Base-by-base conservation (phyloP, 2,113 vertebrate species). In the Oryzias melastigma region DNA sequence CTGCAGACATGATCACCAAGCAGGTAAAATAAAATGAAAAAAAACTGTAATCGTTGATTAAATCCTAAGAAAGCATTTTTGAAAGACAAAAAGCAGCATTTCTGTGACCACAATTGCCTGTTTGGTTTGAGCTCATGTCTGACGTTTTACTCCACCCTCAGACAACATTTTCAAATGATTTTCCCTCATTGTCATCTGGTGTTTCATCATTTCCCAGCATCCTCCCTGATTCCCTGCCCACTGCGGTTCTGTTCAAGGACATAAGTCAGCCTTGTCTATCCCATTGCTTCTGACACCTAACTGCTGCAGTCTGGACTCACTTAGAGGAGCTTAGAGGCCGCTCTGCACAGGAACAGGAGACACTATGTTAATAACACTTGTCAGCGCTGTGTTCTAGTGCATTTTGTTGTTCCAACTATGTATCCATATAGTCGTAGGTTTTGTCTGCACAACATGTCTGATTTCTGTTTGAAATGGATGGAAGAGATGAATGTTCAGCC, bases 171-270 rank as follows among this genome's bases (percentile, higher is more conserved):
- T 83, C 63, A 75, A 73, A 75, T 77, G 16, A 65, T 82, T 84
- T 85, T 58, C 69, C 68, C 81, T 73, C 68, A 72, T 51, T 73
- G 78, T 83, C 72, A 80, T 82, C 76, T 81, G 71, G 74, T 68
- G 68, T 79, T 91, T 90, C 54, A 71, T 88, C 40, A 80, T 85
- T 85, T 86, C 91, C 91, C 87, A 68, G 92, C 92, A 90, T 87
- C 89, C 71, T 85, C 89, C 90, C 89, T 62, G 8, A 85, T 82
- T 90, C 72, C 71, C 74, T 67, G 55, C 84, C 71, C 79, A 83
- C 74, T 62, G 78, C 52, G 60, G 68, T 88, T 89, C 97, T 98
- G 96, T 93, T 98, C 97, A 98, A 97, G 96, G 97, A 98, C 97
- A 97, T 93, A 96, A 96, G 96, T 94, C 93, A 93, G 86, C 90